Base-by-base conservation (phyloP, 37 sponge, comb jelly and placozoan species). In the Ianthella basta region DNA sequence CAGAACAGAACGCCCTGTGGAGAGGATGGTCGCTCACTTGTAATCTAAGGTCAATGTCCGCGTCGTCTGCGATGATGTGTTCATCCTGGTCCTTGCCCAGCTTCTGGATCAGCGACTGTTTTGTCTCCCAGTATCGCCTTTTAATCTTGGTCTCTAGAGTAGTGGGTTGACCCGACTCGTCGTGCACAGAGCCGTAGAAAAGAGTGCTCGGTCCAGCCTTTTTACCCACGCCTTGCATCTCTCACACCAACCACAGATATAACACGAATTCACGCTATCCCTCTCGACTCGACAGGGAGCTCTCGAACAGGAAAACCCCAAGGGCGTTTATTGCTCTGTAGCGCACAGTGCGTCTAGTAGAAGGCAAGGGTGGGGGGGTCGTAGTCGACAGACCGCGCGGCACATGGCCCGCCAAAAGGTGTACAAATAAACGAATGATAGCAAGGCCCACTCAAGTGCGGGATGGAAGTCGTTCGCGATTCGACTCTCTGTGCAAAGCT, bases 101-200 rank as follows among this genome's bases (percentile, higher is more conserved):
- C 61, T 93, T 93, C 72, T 93, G 74, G 29, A 90, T 90, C 38
- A 92, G 59, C 3, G 91, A 81, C 72, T 95, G 96, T 57, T 95
- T 95, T 15, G 96, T 91, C 67, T 93, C 89, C 94, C 94, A 95
- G 63, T 91, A 95, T 44, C 82, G 54, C 57, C 90, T 95, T 81
- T 88, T 89, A 18, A 95, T 65, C 77, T 89, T 91, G 27, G 91
- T 73, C 60, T 91, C 92, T 70, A 95, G 73, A 10, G 74, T 54
- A 56, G 85, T 63, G 34, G 66, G 60, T 0, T 63, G 15, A n/a
- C 36, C 14, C 1, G 21, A 5, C 2, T 83, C 88, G 37, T 93
- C 94, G 0, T 87, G 16, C 37, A 93, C 94, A 5, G 94, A 93
- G 27, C 94, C 94, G 63, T 93, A 93, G 81, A 89, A 84, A 0